Evolutionary conservation across 2,888 invertebrate species (phyloP), one percentile per base, ranked within the genome.

Genomic region (Caenorhabditis virilis): DNA sequence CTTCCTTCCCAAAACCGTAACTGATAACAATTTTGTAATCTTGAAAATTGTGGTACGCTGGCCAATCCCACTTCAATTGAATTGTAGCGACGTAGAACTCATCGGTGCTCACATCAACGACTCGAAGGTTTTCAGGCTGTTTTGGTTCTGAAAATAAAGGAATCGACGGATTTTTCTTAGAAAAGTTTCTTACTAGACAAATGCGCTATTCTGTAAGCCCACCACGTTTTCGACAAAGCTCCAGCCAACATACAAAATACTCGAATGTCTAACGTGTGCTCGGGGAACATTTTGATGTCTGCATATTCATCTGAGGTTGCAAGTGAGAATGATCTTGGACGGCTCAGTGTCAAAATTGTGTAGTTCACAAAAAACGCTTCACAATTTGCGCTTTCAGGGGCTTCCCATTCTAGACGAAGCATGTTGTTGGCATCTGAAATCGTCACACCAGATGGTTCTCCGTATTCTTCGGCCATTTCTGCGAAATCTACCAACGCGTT

Each of bases 201-300:
- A 62, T 81, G 74, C 15, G 78, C 70, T 1, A 76, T 60, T 22
- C 78, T 70, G 51, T 74, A 61, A 15, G 79, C 80, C 72, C 76
- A 77, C 81, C 81, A 81, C 6, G 71, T 70, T 43, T 72, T 75
- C 5, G 78, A 75, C n/a, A 79, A 52, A 1, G 75, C 57, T 1
- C 78, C 79, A 20, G 78, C 78, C 20, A 78, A 57, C 76, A 80
- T 70, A 56, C 81, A 81, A 43, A 76, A 79, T 3, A 78, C 78
- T n/a, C 73, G 57, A 20, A 78, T 69, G 39, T 78, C 76, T 25
- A 79, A 56, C n/a, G 72, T 72, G 42, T 79, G 76, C n/a, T 77
- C 79, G 7, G 71, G 53, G 48, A 75, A 73, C 66, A 78, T 69
- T 59, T 75, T 71, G 45, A 75, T 60, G 26, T 62, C 55, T 3